Conservation (phyloP, 2,797 vertebrate species). For the Leptodactylus fallax region DNA sequence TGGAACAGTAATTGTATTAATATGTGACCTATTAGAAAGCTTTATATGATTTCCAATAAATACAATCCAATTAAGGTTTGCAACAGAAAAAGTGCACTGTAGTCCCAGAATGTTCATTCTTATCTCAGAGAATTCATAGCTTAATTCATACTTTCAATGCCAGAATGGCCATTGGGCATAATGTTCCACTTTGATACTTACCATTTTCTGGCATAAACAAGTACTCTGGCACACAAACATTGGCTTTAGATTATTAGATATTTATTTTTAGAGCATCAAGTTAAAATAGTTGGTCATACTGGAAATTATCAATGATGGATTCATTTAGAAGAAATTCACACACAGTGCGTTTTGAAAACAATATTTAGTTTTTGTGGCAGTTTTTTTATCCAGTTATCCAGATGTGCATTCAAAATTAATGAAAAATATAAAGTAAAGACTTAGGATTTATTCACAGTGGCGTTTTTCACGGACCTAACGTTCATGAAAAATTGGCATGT, state of each 20-base stretch:
- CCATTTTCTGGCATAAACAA: constrained; percentile 32
- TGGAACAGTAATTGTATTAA: constrained; percentile 56
- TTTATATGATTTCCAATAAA: constrained; percentile 61
- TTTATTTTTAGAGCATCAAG: constrained; percentile 32
- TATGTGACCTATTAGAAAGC: constrained; percentile 57
- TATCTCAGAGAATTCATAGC: constrained; percentile 32
- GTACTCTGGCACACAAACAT: constrained; percentile 18
- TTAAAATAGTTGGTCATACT: constrained; percentile 16
- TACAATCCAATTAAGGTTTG: constrained; percentile 58
- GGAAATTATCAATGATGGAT: background rate
- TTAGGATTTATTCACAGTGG: too few species aligned
- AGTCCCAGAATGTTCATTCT: constrained; percentile 42
- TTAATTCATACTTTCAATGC: constrained; percentile 40
- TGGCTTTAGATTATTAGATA: constrained; percentile 26
- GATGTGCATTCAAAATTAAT: too few species aligned
- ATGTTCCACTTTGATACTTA: constrained; percentile 48
- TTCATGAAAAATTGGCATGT: too few species aligned
- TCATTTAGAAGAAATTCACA: background rate
- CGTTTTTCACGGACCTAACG: too few species aligned
- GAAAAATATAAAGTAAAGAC: too few species aligned
- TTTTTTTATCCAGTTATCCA: too few species aligned
- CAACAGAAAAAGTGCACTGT: constrained; percentile 22
- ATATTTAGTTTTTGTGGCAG: background rate
- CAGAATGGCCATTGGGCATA: constrained; percentile 47
- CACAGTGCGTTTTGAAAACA: too few species aligned